These are phyloP conservation scores for Pristionchus maxplancki DNA, from an alignment of 2,888 invertebrate species.

Conservation along the genomic window DNA sequence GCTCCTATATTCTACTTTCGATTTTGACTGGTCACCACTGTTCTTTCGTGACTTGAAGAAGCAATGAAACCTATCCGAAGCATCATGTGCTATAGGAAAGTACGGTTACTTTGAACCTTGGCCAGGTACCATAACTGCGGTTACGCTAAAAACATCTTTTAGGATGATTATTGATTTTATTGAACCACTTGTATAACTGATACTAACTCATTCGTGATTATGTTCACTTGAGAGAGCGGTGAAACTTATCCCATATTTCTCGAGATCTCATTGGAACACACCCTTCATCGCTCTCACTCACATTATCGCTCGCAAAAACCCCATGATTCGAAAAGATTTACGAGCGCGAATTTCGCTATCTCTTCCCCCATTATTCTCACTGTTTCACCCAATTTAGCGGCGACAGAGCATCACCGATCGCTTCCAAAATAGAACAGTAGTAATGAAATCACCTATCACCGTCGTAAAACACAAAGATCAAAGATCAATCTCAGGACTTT, in stretches of 20 bases:
- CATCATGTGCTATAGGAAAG: background rate
- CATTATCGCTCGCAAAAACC: background rate
- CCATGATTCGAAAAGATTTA: background rate
- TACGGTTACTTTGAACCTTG: too few relatives aligned
- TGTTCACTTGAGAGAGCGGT: background rate
- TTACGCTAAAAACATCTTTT: too few relatives aligned
- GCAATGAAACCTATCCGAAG: background rate
- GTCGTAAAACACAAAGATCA: background rate
- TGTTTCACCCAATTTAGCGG: background rate
- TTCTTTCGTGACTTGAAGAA: background rate
- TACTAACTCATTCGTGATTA: background rate
- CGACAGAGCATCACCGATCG: background rate
- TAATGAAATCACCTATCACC: background rate
- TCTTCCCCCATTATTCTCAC: background rate
- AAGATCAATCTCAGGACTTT: slow-evolving; percentile 21
- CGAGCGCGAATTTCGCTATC: background rate
- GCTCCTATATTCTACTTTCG: too few relatives aligned
- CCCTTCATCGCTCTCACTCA: too few relatives aligned
- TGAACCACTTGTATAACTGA: too few relatives aligned
- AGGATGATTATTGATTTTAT: too few relatives aligned
- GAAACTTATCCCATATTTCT: background rate
- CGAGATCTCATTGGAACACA: background rate
- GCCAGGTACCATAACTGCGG: too few relatives aligned
- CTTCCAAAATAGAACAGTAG: background rate
- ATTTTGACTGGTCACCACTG: background rate